Percentiles rank a stretch among this genome's conserved stretches.
Evolutionary conservation across 2,797 vertebrate species (phyloP).

Genomic region (Epinephelus malabaricus): DNA sequence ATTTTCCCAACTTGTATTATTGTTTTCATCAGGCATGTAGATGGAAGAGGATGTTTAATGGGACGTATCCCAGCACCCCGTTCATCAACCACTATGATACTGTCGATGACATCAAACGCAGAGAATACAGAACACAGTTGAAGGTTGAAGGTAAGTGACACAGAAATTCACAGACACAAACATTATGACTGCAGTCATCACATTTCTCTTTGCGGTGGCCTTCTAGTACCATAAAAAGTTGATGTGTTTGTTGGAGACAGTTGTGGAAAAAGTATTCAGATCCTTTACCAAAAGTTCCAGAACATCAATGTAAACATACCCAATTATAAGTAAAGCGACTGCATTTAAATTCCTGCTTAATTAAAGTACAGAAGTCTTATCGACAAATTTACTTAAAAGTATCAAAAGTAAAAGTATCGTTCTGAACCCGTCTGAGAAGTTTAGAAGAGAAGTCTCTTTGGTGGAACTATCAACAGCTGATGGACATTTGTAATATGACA

Average conservation of each 20-base stretch:
- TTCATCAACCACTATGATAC: constrained; percentile 90
- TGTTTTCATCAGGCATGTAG: constrained; percentile 88
- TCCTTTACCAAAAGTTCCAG: neutral
- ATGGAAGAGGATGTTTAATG: constrained; percentile 88
- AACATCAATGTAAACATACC: neutral
- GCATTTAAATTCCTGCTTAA: neutral
- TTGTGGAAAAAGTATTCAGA: neutral
- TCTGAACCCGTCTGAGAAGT: too few species aligned
- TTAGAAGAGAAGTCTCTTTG: too few species aligned
- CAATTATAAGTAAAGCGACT: neutral
- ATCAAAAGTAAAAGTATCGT: neutral
- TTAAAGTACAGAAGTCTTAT: neutral
- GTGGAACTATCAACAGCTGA: too few species aligned
- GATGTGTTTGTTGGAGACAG: neutral
- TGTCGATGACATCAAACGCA: constrained; percentile 79
- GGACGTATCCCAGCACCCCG: constrained; percentile 85
- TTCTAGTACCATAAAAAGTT: neutral
- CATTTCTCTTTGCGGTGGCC: neutral
- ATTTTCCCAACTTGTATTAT: too few species aligned
- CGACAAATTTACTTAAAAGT: too few species aligned
- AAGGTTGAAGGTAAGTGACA: constrained; percentile 87
- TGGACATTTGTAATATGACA: too few species aligned
- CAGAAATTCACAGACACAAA: neutral
- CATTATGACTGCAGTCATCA: neutral
- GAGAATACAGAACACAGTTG: constrained; percentile 77